Evolutionary conservation across 2,113 vertebrate species (phyloP).

Genomic region (Colinus virginianus): DNA sequence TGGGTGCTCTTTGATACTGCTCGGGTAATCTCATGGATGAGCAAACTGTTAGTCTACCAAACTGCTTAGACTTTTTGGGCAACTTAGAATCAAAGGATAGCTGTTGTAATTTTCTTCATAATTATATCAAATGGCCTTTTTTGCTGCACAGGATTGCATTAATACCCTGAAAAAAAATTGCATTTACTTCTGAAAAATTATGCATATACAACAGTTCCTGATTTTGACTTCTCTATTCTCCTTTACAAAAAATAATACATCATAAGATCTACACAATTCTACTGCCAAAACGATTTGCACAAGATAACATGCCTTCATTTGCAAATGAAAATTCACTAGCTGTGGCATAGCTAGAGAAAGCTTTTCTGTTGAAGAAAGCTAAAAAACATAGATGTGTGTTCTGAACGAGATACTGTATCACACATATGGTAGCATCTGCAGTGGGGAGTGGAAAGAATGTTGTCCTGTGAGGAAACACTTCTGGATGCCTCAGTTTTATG

Average conservation of each 20-base stretch:
- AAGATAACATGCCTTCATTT: neutral
- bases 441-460: neutral
- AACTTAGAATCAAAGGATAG: conserved; percentile 22
- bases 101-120: conserved; percentile 4
- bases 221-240: neutral
- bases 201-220: neutral
- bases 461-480: conserved; percentile 19
- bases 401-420: neutral
- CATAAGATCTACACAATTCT: neutral
- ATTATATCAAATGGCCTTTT: conserved; percentile 6
- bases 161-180: neutral
- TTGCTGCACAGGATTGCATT: neutral
- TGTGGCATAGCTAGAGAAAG: neutral
- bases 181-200: conserved; percentile 15
- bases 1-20: conserved; percentile 49
- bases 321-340: neutral
- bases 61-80: conserved; percentile 11
- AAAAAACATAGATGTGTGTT: neutral
- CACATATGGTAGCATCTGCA: conserved; percentile 39
- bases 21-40: conserved; percentile 51
- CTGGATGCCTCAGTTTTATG: neutral
- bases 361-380: neutral
- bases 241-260: neutral
- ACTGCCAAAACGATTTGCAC: neutral
- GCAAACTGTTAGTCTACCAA: conserved; percentile 23